Evolutionary conservation across 2,888 invertebrate species (phyloP), one percentile per base, ranked within the genome.

Genomic region (Drosophila mayaguana): DNA sequence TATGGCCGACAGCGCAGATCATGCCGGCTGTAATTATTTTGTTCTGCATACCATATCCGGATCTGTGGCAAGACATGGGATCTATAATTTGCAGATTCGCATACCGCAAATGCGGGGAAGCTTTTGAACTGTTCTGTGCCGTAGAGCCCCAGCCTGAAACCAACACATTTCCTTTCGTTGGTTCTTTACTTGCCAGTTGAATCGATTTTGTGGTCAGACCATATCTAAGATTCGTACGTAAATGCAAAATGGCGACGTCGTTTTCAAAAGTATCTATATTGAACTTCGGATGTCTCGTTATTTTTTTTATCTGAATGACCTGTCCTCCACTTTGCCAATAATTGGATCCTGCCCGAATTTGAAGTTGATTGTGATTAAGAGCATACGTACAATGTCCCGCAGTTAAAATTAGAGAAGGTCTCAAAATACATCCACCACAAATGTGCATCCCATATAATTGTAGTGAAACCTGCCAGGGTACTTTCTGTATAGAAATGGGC

Each of bases 181-280:
- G 54, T 12, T 0, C 2, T 2, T 12, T 0, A 0, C 0, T 3
- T 20, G 38, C 11, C 1, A 54, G 3, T 9, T 2, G 0, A 40
- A 54, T 54, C 1, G 11, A 1, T 0, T 22, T 3, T 11, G 7
- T n/a, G 12, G 3, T 7, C 0, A 0, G 2, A 8, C 7, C 7
- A 38, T 40, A 25, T n/a, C 2, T n/a, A 7, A 54, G 12, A 6
- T 25, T 12, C n/a, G 1, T 1, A 2, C 2, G 3, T 18, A 54
- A 40, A n/a, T 12, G 4, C 40, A 54, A 25, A 18, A 54, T 25
- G 12, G 54, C 54, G n/a, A 54, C 12, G 18, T 54, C 54, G 12
- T 25, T n/a, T n/a, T 0, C 0, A 3, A 11, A 11, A 11, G 25
- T n/a, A 9, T 0, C 0, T 1, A 1, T 0, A n/a, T 14, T 0